Conservation (phyloP, 2,113 vertebrate genomes). For the Dipodomys ordii region DNA sequence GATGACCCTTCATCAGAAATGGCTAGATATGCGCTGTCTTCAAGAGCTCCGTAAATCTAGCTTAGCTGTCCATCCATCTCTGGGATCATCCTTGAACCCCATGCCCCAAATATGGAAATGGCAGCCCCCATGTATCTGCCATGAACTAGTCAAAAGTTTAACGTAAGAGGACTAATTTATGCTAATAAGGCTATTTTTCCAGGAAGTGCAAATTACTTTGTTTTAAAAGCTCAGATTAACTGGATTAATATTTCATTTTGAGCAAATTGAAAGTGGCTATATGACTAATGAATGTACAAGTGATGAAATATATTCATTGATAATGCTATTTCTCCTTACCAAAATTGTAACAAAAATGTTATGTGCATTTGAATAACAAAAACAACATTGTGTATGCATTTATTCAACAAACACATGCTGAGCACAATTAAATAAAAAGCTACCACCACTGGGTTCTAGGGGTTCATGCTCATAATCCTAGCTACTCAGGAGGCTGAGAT, state of each 20-base stretch:
- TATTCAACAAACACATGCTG: not conserved
- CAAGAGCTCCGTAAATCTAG: not conserved
- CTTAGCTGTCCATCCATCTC: not conserved
- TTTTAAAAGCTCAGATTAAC: slow-evolving; percentile 80
- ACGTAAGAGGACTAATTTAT: slow-evolving; percentile 70
- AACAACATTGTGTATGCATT: not conserved
- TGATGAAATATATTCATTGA: slow-evolving; percentile 65
- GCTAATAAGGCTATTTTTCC: slow-evolving; percentile 73
- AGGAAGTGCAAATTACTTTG: slow-evolving; percentile 74
- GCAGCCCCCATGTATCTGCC: not conserved
- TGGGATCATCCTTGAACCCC: not conserved
- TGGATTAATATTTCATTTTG: slow-evolving; percentile 80
- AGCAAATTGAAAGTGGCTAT: slow-evolving; percentile 73
- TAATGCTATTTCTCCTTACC: not conserved
- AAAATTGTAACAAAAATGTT: not conserved
- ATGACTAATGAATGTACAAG: slow-evolving; percentile 66
- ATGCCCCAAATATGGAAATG: not conserved
- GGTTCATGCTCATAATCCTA: no score
- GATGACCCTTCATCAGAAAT: not conserved
- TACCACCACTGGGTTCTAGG: no score
- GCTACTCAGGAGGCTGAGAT: no score
- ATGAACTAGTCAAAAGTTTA: slow-evolving; percentile 1
- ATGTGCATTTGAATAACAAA: slow-evolving; percentile 31
- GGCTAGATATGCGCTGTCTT: not conserved
- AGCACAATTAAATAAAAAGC: not conserved